Conservation (phyloP, 37 sponge, comb jelly and placozoan genomes). For the Beroe ovata region DNA sequence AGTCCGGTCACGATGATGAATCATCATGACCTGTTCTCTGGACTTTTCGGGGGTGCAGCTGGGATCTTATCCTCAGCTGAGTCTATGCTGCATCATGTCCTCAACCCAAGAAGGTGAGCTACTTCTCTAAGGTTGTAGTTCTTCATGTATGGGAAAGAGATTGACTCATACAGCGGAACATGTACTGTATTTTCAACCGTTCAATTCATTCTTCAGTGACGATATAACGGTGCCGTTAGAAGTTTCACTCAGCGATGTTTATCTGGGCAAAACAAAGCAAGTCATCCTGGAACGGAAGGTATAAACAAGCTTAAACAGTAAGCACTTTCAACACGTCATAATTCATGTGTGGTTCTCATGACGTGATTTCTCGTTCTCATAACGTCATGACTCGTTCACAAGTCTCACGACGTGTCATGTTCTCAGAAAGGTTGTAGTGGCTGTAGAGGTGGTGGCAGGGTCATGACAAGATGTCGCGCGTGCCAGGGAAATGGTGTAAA, state of each 20-base stretch:
- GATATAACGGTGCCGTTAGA: constrained; percentile 48
- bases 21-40: constrained; percentile 56
- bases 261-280: constrained; percentile 15
- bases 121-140: too few species aligned
- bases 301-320: too few species aligned
- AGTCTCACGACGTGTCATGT: too few species aligned
- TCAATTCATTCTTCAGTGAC: constrained; percentile 63
- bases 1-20: neutral
- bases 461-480: constrained; percentile 15
- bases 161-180: too few species aligned
- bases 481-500: constrained; percentile 36
- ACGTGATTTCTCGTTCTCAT: too few species aligned
- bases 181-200: too few species aligned
- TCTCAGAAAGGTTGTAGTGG: constrained; percentile 36
- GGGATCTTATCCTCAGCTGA: constrained; percentile 54
- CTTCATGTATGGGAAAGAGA: too few species aligned
- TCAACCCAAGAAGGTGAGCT: constrained; percentile 46
- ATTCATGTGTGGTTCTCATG: too few species aligned
- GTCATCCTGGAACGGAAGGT: constrained; percentile 47
- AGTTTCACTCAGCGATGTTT: constrained; percentile 30
- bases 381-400: too few species aligned
- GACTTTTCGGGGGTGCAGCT: constrained; percentile 35
- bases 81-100: constrained; percentile 9
- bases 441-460: constrained; percentile 29
- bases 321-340: too few species aligned